Evolutionary conservation across 2,113 vertebrate species (phyloP), one percentile per base, ranked within the genome.

Genomic region (Oplegnathus fasciatus): DNA sequence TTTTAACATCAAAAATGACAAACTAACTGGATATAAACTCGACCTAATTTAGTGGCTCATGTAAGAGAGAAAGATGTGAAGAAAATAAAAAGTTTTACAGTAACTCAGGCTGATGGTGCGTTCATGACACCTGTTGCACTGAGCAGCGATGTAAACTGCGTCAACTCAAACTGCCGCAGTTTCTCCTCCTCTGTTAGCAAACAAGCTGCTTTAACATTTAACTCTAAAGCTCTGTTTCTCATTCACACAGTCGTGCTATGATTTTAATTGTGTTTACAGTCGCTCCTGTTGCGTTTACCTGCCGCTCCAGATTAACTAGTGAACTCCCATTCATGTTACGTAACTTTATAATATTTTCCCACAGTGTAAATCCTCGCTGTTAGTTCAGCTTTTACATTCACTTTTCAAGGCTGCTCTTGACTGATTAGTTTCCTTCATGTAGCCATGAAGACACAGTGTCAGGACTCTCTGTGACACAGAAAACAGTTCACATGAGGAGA

Each of bases 51-150:
- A n/a, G 18, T 0, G 48, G 40, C 6, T 48, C 2, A 2, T 14
- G 14, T 17, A 32, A 5, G 3, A 22, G 5, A 71, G 17, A 24
- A 13, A 24, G 1, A 6, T 20, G 15, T 32, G 4, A 17, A 37
- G 6, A 18, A 52, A 50, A 52, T 22, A 6, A 0, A 4, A 18
- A 0, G 40, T 76, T 65, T 70, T 8, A 13, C 11, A 48, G 50
- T 34, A 24, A 67, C 34, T 48, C 4, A 13, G 52, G 17, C 54
- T 75, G 46, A 1, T 73, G 58, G 4, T 58, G 83, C 26, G 28
- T 75, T 70, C 24, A 32, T 60, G 58, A 83, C 90, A 93, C 92
- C 92, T 94, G 93, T 94, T 93, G 90, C 87, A 13, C 69, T 67
- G 66, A 77, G 83, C 65, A 40, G 74, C 73, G 52, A 79, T 69